Evolutionary conservation across 2,888 invertebrate species (phyloP).

Genomic region (Eupithecia tripunctaria): DNA sequence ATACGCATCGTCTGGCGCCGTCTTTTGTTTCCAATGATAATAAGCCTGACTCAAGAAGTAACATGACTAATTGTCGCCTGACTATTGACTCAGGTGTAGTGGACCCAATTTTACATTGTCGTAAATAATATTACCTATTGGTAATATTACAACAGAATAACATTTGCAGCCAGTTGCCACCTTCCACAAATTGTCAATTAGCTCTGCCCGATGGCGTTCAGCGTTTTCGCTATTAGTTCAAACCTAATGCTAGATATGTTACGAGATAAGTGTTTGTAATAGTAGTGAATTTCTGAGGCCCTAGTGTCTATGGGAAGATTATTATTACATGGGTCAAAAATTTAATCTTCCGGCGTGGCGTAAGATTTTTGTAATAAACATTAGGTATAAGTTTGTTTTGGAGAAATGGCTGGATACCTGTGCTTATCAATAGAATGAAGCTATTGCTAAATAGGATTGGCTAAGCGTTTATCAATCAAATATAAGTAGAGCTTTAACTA

Average conservation of each 20-base stretch:
- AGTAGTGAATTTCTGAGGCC: conserved; percentile 12
- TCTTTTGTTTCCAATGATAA: background rate
- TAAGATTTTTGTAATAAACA: background rate
- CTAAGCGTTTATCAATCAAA: too few relatives aligned
- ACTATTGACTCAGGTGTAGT: conserved; percentile 1
- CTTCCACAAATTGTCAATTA: conserved; percentile 28
- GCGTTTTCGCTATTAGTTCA: conserved; percentile 19
- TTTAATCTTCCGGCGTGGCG: background rate
- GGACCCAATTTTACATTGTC: background rate
- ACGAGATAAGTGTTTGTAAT: conserved; percentile 18
- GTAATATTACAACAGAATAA: background rate
- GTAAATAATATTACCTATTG: conserved; percentile 2
- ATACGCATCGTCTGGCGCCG: background rate
- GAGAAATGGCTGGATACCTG: too few relatives aligned
- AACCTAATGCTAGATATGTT: conserved; percentile 16
- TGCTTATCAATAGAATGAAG: too few relatives aligned
- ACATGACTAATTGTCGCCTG: background rate
- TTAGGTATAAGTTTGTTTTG: too few relatives aligned
- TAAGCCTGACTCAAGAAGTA: background rate
- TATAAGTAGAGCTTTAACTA: too few relatives aligned
- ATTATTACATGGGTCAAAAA: background rate
- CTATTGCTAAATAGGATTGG: too few relatives aligned
- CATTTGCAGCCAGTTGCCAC: conserved; percentile 9
- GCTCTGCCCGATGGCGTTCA: conserved; percentile 9
- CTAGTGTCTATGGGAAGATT: background rate